These are phyloP conservation scores for Poeciliopsis occidentalis DNA, from an alignment of 2,113 vertebrate species.

Conservation along the genomic window DNA sequence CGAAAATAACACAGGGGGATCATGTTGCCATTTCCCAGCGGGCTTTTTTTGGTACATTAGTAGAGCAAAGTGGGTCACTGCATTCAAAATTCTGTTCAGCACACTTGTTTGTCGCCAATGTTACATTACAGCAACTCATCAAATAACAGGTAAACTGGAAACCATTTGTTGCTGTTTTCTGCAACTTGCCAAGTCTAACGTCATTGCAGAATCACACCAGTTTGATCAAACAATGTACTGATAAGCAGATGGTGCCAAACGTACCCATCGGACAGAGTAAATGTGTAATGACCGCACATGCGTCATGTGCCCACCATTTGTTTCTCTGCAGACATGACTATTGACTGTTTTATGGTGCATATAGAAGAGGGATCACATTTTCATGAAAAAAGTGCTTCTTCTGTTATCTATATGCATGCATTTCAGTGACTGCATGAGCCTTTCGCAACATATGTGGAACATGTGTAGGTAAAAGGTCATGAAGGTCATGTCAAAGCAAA, in stretches of 20 bases:
- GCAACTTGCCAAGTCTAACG: slow-evolving; percentile 38
- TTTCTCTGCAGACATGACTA: slow-evolving; percentile 34
- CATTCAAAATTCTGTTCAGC: slow-evolving; percentile 36
- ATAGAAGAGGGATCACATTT: slow-evolving; percentile 13
- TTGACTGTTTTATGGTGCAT: slow-evolving; percentile 43
- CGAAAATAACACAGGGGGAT: slow-evolving; percentile 70
- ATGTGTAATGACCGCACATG: slow-evolving; percentile 3
- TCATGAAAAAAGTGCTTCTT: slow-evolving; percentile 22
- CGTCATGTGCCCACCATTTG: slow-evolving; percentile 50
- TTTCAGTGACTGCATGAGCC: slow-evolving; percentile 2
- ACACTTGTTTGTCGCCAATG: slow-evolving; percentile 34
- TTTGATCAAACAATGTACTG: slow-evolving; percentile 49
- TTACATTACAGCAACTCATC: slow-evolving; percentile 33
- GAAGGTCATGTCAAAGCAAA: slow-evolving; percentile 32
- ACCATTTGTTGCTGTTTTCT: slow-evolving; percentile 31
- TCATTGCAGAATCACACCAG: slow-evolving; percentile 31
- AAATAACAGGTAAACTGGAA: slow-evolving; percentile 25
- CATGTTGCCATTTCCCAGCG: slow-evolving; percentile 65
- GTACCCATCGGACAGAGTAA: slow-evolving; percentile 14
- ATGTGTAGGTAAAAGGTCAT: slow-evolving; percentile 56
- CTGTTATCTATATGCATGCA: not conserved
- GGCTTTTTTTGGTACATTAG: slow-evolving; percentile 44
- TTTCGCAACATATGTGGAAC: slow-evolving; percentile 58
- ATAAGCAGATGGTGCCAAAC: slow-evolving; percentile 43
- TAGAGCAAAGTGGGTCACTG: slow-evolving; percentile 54